phyloP scores from a whole-genome alignment of 2,797 vertebrate genomes.

The Sarcoramphus papa region DNA sequence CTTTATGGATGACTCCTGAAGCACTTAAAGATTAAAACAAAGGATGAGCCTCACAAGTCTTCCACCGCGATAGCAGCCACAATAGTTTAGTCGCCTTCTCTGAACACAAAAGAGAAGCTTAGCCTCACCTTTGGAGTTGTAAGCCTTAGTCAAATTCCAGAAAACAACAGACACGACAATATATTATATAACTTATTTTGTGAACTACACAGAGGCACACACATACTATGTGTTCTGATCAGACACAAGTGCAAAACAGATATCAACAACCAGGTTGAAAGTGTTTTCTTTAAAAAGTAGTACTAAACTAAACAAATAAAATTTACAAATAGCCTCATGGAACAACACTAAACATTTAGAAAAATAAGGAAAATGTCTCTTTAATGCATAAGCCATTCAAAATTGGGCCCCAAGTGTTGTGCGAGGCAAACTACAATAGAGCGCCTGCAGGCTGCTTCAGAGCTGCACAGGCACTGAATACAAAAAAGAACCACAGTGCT shows the following conservation, averaged over 20 bases:
- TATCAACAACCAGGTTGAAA: background rate
- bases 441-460: constrained; percentile 57
- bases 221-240: accelerated
- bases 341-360: constrained; percentile 4
- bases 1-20: constrained; percentile 62
- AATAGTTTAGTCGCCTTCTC: constrained; percentile 21
- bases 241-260: accelerated
- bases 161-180: constrained; percentile 22
- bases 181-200: background rate
- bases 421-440: constrained; percentile 34
- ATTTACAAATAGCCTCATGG: background rate
- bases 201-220: background rate
- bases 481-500: constrained; percentile 51
- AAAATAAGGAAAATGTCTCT: constrained; percentile 48
- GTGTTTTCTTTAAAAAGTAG: background rate
- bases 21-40: constrained; percentile 65
- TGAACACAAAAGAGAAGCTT: constrained; percentile 19
- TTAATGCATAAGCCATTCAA: constrained; percentile 38
- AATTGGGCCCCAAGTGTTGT: constrained; percentile 50
- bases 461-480: constrained; percentile 56
- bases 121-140: constrained; percentile 12
- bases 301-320: background rate
- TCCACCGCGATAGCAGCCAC: background rate
- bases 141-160: constrained; percentile 39
- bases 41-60: background rate